A percentile compares a stretch with the other conserved stretches of the same genome.
Conservation (phyloP, 2,888 invertebrate genomes). For the Nemapogon koenigi region DNA sequence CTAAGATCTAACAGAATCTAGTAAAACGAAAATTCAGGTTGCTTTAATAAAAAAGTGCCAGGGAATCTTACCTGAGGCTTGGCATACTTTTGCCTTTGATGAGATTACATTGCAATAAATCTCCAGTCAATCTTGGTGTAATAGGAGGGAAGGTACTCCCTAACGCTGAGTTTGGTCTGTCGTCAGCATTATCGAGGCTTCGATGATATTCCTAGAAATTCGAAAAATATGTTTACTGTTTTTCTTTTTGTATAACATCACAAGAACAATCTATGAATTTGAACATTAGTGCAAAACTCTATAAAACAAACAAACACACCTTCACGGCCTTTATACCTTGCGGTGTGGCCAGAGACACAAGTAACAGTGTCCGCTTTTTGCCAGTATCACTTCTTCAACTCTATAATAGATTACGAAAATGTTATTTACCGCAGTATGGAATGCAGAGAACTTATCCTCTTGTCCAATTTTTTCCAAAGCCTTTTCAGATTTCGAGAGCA, state of each 20-base stretch:
- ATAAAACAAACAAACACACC: too few species aligned
- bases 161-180: conserved; percentile 74
- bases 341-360: too few species aligned
- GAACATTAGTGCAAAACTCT: too few species aligned
- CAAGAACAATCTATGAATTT: too few species aligned
- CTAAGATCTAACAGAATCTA: too few species aligned
- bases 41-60: not conserved
- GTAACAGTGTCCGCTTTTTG: too few species aligned
- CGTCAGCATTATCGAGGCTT: conserved; percentile 82
- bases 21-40: too few species aligned
- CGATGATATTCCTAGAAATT: conserved; percentile 77
- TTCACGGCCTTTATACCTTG: too few species aligned
- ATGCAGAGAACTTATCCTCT: conserved; percentile 68
- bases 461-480: conserved; percentile 88
- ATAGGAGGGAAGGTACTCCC: conserved; percentile 69
- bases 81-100: conserved; percentile 98
- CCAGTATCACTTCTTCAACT: too few species aligned
- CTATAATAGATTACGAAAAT: too few species aligned
- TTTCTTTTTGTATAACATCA: too few species aligned
- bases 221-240: too few species aligned
- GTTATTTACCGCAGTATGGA: conserved; percentile 51
- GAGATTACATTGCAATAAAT: conserved; percentile 68
- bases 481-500: conserved; percentile 90
- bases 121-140: conserved; percentile 56
- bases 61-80: conserved; percentile 78